phyloP scores from a whole-genome alignment of 2,797 vertebrate genomes.

The Hydrophis major region DNA sequence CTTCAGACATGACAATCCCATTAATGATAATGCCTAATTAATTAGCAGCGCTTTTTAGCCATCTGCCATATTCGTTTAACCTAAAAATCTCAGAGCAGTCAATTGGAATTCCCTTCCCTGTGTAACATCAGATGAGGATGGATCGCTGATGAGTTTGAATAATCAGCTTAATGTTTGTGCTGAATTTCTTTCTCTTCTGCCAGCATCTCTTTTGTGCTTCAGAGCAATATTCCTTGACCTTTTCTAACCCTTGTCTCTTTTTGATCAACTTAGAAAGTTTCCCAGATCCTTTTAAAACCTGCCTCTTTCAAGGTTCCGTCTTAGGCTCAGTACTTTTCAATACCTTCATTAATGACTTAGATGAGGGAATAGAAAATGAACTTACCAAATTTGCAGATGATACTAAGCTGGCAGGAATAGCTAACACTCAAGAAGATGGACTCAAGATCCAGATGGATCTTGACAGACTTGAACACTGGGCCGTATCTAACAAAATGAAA shows the following conservation, averaged over 20 bases:
- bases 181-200: conserved; percentile 23
- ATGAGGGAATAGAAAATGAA: too few relatives aligned
- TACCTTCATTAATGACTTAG: too few relatives aligned
- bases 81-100: conserved; percentile 64
- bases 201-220: not conserved
- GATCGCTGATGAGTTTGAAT: conserved; percentile 68
- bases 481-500: too few relatives aligned
- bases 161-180: conserved; percentile 42
- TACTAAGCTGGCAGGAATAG: too few relatives aligned
- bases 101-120: conserved; percentile 58
- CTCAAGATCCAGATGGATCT: too few relatives aligned
- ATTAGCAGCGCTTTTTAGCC: conserved; percentile 64
- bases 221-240: not conserved
- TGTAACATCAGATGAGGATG: conserved; percentile 61
- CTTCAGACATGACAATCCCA: conserved; percentile 49
- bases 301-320: not conserved
- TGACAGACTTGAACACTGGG: too few relatives aligned
- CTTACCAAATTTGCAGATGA: too few relatives aligned
- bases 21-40: conserved; percentile 69
- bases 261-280: not conserved
- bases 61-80: conserved; percentile 75
- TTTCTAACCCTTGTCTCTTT: not conserved
- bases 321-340: too few relatives aligned
- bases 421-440: too few relatives aligned
- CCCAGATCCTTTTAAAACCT: not conserved